phyloP scores from a whole-genome alignment of 2,888 invertebrate genomes.

The Thereva unica region DNA sequence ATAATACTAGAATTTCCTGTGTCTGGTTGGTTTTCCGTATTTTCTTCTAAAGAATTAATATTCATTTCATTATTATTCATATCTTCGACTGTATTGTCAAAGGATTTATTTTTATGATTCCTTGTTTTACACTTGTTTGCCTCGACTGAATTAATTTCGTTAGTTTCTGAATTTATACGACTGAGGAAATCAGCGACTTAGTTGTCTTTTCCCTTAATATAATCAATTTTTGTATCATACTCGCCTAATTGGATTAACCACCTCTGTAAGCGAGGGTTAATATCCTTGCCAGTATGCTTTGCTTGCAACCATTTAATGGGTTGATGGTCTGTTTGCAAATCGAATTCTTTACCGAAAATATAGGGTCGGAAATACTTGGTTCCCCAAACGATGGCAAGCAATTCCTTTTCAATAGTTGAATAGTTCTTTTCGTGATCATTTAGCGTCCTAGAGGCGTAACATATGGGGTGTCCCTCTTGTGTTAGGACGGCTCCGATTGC shows the following conservation, averaged over 20 bases:
- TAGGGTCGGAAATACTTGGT: slow-evolving; percentile 42
- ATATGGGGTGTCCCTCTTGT: slow-evolving; percentile 46
- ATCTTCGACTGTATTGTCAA: neutral
- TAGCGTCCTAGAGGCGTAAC: slow-evolving; percentile 47
- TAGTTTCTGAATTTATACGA: slow-evolving; percentile 21
- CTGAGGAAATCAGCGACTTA: slow-evolving; percentile 30
- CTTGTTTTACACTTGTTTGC: neutral
- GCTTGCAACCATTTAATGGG: slow-evolving; percentile 23
- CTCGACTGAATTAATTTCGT: slow-evolving; percentile 10
- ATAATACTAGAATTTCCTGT: slow-evolving; percentile 4
- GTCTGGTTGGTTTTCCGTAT: neutral
- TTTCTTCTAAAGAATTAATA: neutral
- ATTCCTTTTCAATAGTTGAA: slow-evolving; percentile 49
- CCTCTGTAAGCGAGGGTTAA: slow-evolving; percentile 17
- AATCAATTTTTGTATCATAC: slow-evolving; percentile 12
- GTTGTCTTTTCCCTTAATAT: slow-evolving; percentile 25
- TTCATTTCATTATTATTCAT: neutral
- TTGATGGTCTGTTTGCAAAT: slow-evolving; percentile 23
- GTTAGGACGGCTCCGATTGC: slow-evolving; percentile 45
- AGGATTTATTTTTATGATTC: too few relatives aligned
- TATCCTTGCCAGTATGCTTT: slow-evolving; percentile 21
- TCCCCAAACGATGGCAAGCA: slow-evolving; percentile 48
- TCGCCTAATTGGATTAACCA: slow-evolving; percentile 17
- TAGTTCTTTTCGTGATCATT: slow-evolving; percentile 45
- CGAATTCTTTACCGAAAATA: slow-evolving; percentile 28